Conservation (phyloP, 2,113 vertebrate genomes). For the Strix uralensis region DNA sequence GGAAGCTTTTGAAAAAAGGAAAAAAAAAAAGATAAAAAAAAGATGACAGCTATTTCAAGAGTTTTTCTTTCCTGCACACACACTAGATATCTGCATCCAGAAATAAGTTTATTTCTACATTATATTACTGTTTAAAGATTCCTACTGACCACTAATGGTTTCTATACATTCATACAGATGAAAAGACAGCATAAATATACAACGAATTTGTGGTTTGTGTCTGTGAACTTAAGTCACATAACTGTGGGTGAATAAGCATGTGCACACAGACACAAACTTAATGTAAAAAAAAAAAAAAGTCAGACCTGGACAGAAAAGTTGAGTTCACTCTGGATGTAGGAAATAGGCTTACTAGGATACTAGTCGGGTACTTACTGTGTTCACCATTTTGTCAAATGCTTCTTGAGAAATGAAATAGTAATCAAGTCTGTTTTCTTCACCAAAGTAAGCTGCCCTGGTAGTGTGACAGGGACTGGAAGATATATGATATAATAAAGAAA, state of each 20-base stretch:
- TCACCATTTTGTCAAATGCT: slow-evolving; percentile 82
- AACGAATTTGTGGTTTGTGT: neutral
- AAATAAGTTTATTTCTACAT: neutral
- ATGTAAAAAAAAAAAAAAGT: neutral
- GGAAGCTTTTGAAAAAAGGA: neutral
- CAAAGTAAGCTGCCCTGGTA: slow-evolving; percentile 84
- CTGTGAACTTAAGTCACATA: neutral
- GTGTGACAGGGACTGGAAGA: slow-evolving; percentile 87
- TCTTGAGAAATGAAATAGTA: slow-evolving; percentile 88
- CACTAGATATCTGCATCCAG: too few species aligned
- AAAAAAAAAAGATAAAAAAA: too few species aligned
- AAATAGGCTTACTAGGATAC: neutral
- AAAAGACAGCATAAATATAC: neutral
- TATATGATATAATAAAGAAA: neutral
- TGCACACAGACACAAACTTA: neutral
- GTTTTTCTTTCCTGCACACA: neutral
- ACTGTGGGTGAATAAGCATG: neutral
- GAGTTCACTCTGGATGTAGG: neutral
- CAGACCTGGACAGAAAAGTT: neutral
- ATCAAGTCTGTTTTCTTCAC: slow-evolving; percentile 86
- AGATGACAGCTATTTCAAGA: neutral
- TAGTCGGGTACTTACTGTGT: slow-evolving; percentile 68
- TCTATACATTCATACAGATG: neutral
- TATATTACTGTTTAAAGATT: neutral
- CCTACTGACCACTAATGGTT: neutral